Evolutionary conservation across 2,888 invertebrate genomes (phyloP), one percentile per base, ranked within the genome.

Genomic region (Luperina nickerlii): DNA sequence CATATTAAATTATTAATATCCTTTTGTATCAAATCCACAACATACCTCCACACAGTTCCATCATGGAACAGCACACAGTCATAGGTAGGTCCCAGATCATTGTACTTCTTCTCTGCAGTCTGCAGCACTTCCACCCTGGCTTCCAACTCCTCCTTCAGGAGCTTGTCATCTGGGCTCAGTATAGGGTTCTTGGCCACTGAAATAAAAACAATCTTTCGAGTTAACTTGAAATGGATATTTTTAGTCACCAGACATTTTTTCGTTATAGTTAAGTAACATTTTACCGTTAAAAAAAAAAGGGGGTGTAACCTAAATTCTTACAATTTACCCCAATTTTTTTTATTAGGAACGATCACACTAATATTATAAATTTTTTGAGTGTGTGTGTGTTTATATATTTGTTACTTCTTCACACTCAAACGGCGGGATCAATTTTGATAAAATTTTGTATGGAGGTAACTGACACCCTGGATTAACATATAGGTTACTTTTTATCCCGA

Each of bases 61-160:
- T 99, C 99, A 92, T 99, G 97, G 95, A 99, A 99, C 51, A 99
- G 97, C 74, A 99, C 97, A 96, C 99, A 99, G 95, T 99, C 99
- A 93, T 98, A 99, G 9, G 98, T 98, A 3, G 99, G 99, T 32
- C 99, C 99, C 15, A 98, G 95, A 92, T 99, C 99, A 77, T 96
- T 97, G 94, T 98, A 99, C 92, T 99, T 98, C 94, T 99, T 99
- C 87, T 99, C 99, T 71, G 98, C 97, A 82, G 96, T 97, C 89
- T 98, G 98, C 79, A 99, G 96, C 81, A 98, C 97, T 90, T 99
- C 99, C 74, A 99, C 97, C 90, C 98, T 98, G 20, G 98, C 98
- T 91, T 99, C 99, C 27, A 99, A 95, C 92, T 99, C 99, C 92
- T 99, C 99, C 92, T 99, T 99, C 69, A 97, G 96, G 48, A 98